These are phyloP conservation scores for Laterallus jamaicensis DNA, from an alignment of 2,113 vertebrate species.

Conservation along the genomic window DNA sequence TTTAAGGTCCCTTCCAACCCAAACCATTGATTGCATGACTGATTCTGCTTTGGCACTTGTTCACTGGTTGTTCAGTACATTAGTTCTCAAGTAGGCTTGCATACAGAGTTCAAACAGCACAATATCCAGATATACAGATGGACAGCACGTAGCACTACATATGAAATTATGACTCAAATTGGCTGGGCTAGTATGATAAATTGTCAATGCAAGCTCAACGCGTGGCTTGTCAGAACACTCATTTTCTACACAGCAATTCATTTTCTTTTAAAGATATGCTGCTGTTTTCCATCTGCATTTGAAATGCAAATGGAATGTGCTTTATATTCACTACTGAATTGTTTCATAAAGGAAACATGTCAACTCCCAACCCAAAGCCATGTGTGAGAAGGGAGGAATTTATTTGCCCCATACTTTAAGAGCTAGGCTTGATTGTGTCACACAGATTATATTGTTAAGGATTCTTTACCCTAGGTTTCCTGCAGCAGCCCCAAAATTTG, in stretches of 20 bases:
- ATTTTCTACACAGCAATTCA: not conserved
- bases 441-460: too few species aligned
- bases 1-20: too few species aligned
- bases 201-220: not conserved
- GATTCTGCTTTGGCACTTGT: not conserved
- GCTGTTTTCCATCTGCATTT: not conserved
- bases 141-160: not conserved
- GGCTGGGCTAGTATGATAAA: not conserved
- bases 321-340: not conserved
- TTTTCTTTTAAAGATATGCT: not conserved
- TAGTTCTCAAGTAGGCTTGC: not conserved
- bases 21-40: too few species aligned
- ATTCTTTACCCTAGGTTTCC: too few species aligned
- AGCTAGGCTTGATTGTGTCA: not conserved
- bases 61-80: not conserved
- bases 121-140: not conserved
- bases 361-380: not conserved
- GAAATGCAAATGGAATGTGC: not conserved
- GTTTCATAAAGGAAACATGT: not conserved
- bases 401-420: not conserved
- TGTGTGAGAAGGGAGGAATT: not conserved
- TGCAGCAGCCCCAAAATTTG: too few species aligned
- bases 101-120: not conserved
- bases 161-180: not conserved
- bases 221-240: not conserved